A percentile compares a stretch with the other conserved stretches of the same genome.
Evolutionary conservation across 2,888 invertebrate species (phyloP).

Genomic region (Napeogenes inachia): DNA sequence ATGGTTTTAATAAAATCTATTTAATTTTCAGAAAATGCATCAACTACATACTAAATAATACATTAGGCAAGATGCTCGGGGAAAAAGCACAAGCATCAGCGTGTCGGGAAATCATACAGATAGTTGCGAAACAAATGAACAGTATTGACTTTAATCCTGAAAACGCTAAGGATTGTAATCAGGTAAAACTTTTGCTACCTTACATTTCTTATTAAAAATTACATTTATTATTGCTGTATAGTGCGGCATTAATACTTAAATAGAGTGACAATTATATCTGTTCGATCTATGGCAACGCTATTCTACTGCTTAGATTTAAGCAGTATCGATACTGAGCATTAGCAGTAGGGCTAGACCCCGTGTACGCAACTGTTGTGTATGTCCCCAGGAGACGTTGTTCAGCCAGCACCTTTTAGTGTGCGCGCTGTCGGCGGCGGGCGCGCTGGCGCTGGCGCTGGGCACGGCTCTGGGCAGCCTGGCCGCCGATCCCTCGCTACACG

Average conservation of each 20-base stretch:
- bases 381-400: slow-evolving; percentile 85
- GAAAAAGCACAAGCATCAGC: slow-evolving; percentile 98
- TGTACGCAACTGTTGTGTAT: not conserved
- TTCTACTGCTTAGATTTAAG: not conserved
- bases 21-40: slow-evolving; percentile 88
- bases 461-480: slow-evolving; percentile 95
- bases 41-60: slow-evolving; percentile 93
- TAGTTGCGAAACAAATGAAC: slow-evolving; percentile 96
- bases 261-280: too few relatives aligned
- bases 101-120: slow-evolving; percentile 94
- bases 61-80: slow-evolving; percentile 95
- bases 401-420: slow-evolving; percentile 95
- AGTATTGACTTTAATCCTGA: slow-evolving; percentile 95
- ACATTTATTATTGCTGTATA: not conserved
- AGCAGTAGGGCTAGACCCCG: not conserved
- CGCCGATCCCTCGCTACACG: slow-evolving; percentile 88
- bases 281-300: too few relatives aligned
- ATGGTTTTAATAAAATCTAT: not conserved
- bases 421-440: slow-evolving; percentile 95
- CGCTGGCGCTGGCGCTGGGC: slow-evolving; percentile 92
- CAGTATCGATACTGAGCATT: not conserved
- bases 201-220: not conserved
- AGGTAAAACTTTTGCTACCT: slow-evolving; percentile 42
- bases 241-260: not conserved
- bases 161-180: slow-evolving; percentile 93